Percentiles rank a stretch among this genome's conserved stretches.
phyloP scores from a whole-genome alignment of 1,140 invertebrate species.

The Trichonephila clavipes region DNA sequence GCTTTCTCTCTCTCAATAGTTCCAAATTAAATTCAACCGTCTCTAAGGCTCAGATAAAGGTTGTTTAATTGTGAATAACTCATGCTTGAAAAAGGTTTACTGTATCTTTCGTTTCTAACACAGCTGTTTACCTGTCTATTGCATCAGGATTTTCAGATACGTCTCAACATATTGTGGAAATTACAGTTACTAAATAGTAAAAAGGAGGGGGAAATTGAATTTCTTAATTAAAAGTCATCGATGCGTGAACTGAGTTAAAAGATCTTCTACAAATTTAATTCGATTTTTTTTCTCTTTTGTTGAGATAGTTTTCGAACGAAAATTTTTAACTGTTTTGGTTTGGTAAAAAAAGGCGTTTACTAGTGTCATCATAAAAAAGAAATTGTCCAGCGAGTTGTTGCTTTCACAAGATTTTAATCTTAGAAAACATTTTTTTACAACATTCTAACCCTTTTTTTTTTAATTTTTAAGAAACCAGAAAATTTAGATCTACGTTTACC shows the following conservation, averaged over 20 bases:
- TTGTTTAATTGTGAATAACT: neutral
- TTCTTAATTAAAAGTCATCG: constrained; percentile 30
- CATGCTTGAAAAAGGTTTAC: neutral
- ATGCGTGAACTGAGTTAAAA: neutral
- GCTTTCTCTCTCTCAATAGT: neutral
- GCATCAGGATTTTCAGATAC: neutral
- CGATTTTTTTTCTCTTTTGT: neutral
- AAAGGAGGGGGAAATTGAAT: neutral
- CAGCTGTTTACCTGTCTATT: constrained; percentile 24
- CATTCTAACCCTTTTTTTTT: no score
- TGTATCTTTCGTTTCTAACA: neutral
- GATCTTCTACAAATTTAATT: neutral
- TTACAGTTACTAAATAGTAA: neutral
- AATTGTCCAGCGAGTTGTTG: neutral
- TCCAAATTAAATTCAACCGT: neutral
- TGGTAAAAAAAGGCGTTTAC: neutral
- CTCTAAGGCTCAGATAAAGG: neutral
- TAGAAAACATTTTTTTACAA: neutral
- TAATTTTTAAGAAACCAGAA: no score
- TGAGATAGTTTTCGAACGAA: neutral
- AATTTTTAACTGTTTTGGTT: neutral
- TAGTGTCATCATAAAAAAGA: neutral
- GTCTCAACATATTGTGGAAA: neutral
- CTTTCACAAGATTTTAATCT: neutral
- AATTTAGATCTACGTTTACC: no score